These are phyloP conservation scores for Astyanax mexicanus DNA, from an alignment of 2,797 vertebrate genomes.

Conservation along the genomic window DNA sequence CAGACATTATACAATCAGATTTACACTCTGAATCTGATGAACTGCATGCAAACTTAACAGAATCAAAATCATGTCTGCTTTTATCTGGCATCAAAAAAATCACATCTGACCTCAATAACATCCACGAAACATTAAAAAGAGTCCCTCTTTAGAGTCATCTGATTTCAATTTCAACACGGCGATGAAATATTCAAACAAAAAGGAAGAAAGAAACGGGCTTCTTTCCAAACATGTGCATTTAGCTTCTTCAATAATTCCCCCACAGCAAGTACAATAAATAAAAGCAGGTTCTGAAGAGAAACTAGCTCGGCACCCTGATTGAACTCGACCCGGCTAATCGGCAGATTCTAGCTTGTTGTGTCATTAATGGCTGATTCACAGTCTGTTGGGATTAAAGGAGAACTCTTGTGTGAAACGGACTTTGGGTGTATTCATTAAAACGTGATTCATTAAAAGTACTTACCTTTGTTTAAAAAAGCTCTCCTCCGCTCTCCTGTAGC, in stretches of 20 bases:
- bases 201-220: neutral
- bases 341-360: constrained; percentile 44
- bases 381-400: constrained; percentile 5
- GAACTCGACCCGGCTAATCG: constrained; percentile 30
- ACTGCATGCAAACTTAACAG: neutral
- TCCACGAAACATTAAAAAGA: neutral
- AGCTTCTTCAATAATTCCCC: constrained; percentile 27
- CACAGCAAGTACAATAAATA: constrained; percentile 57
- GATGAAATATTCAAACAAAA: constrained; percentile 11
- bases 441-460: too few relatives aligned
- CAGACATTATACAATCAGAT: neutral
- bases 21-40: too few relatives aligned
- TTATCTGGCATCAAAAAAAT: neutral
- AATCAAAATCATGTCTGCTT: neutral
- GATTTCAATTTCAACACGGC: neutral
- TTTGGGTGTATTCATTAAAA: too few relatives aligned
- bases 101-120: neutral
- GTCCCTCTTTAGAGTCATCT: neutral
- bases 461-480: too few relatives aligned
- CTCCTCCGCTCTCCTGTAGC: too few relatives aligned
- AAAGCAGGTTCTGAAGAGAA: constrained; percentile 37
- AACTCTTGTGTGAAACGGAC: too few relatives aligned
- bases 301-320: constrained; percentile 27
- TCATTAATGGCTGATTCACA: constrained; percentile 41
- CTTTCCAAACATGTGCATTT: constrained; percentile 31